Conservation (phyloP, 2,113 vertebrate genomes). For the Ploceus nigricollis region DNA sequence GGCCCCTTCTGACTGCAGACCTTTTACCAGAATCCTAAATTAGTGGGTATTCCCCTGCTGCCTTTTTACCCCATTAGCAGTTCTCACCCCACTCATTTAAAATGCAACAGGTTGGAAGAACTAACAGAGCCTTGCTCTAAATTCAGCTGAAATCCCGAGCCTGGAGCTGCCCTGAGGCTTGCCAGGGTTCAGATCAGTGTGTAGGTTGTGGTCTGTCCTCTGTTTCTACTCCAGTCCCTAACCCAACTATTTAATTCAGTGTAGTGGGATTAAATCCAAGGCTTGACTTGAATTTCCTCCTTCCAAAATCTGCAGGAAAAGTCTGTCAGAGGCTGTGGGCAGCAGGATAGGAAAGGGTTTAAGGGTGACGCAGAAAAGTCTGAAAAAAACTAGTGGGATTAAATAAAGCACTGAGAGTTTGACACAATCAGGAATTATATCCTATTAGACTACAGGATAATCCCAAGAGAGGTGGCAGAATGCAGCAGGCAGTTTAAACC, state of each 20-base stretch:
- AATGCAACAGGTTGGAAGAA: not conserved
- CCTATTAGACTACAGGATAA: constrained; percentile 36
- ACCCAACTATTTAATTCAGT: not conserved
- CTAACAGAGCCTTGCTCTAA: not conserved
- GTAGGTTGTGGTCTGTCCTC: not conserved
- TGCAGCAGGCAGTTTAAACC: constrained; percentile 3
- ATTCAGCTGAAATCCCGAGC: not conserved
- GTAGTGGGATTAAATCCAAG: not conserved
- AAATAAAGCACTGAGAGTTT: constrained; percentile 6
- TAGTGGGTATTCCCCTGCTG: not conserved
- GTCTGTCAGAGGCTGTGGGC: not conserved
- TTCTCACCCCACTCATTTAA: not conserved
- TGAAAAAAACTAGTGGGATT: not conserved
- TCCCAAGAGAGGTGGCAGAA: constrained; percentile 40
- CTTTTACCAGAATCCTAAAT: not conserved
- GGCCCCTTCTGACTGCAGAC: not conserved
- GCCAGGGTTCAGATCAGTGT: not conserved
- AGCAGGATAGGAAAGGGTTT: not conserved
- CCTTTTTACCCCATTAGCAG: not conserved
- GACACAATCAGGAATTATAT: not conserved
- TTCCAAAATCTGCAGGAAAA: not conserved
- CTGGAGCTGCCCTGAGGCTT: not conserved
- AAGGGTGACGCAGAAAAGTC: not conserved
- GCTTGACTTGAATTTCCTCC: not conserved
- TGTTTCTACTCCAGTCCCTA: not conserved